Evolutionary conservation across 2,888 invertebrate genomes (phyloP), one percentile per base, ranked within the genome.

Genomic region (Himalopsyche tibetana): DNA sequence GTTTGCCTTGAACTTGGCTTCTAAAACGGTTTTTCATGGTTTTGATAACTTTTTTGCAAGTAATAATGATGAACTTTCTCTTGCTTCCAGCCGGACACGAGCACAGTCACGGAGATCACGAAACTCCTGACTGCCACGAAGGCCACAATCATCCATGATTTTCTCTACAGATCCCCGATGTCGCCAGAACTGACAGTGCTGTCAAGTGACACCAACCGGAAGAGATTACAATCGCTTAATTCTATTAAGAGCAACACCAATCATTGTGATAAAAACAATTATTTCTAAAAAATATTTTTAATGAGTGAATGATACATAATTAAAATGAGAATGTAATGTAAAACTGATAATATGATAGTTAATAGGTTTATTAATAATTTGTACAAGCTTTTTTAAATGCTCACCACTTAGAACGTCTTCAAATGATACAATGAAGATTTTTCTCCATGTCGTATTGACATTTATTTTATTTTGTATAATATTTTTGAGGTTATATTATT

Each of bases 321-420:
- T 38, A 12, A 74, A 74, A 15, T 38, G 74, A 74, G 74, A 74
- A 36, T 74, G 8, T 74, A 74, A 74, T 74, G 36, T 38, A 36
- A n/a, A 9, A 63, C 63, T 51, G 51, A 51, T 51, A 19, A 19
- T 82, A 80, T 88, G 85, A 86, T 80, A 87, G 89, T 89, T 89
- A 89, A 45, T 90, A 89, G 89, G 90, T 90, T 89, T 89, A 88
- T 88, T 42, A 85, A 84, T 88, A 87, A 42, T 56, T 36, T 63
- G 28, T 19, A 63, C 11, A 63, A 63, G 28, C 28, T 63, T n/a
- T 63, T 63, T 63, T 28, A 19, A 63, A n/a, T 19, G 63, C 63
- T 19, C 63, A 63, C 63, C n/a, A 19, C 63, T 28, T 19, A 28
- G 63, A 63, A n/a, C 2, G 28, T 63, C 11, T 63, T 63, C 5